Evolutionary conservation across 1,140 invertebrate species (phyloP), one percentile per base, ranked within the genome.

Genomic region (Camponotus pennsylvanicus): DNA sequence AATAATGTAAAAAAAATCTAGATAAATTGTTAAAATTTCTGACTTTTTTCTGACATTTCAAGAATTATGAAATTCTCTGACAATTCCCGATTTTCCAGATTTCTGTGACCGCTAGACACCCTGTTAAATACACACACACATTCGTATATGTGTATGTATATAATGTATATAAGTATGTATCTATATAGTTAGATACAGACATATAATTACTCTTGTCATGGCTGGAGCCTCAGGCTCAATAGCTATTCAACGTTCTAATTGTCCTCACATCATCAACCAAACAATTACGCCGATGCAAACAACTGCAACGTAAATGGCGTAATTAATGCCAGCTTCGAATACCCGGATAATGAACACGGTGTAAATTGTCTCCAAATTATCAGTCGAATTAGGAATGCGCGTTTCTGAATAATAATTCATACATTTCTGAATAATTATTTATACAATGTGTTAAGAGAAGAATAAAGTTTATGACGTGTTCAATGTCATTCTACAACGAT

Each of bases 281-380:
- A 83, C 69, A 75, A 83, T 83, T 82, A 52, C 40, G 21, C 21
- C 8, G 55, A 73, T 45, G 79, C 42, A 32, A 45, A 49, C 69
- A 61, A 32, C 52, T 78, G 61, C 61, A 66, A 45, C 55, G 42
- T 61, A 75, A 83, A 83, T 49, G 27, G 69, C 40, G 69, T 83
- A 83, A 75, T 83, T 61, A 83, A 75, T 15, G 55, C 34, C 18
- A 40, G n/a, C 18, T 27, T 83, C 4, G 79, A 63, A 83, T 32
- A 61, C 37, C n/a, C 32, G 37, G 32, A 40, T 83, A 75, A 55
- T 73, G 57, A 71, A 13, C 27, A 21, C 7, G 27, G 21, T 18
- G 18, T 11, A 61, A 73, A 83, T 75, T 73, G 69, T 45, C 61
- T 73, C 52, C 45, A 37, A 49, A 7, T 49, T 61, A 73, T 71